Conservation (phyloP, 2,888 invertebrate species). For the Deladenus siricidicola region DNA sequence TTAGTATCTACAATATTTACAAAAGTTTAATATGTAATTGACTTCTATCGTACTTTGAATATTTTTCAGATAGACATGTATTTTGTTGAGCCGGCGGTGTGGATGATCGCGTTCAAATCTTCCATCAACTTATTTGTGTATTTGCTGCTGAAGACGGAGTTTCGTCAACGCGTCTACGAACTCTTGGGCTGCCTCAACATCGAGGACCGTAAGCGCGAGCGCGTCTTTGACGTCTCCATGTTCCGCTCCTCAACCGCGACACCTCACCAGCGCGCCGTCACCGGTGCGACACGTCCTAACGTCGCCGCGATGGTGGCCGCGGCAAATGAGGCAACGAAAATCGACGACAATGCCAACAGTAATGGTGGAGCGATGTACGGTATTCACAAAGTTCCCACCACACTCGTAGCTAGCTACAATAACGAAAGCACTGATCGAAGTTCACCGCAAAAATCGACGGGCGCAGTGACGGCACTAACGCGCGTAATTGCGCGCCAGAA, state of each 20-base stretch:
- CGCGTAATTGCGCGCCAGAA: too few species aligned
- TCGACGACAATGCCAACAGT: too few species aligned
- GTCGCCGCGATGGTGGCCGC: background rate
- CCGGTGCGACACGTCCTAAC: background rate
- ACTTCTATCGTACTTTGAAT: too few species aligned
- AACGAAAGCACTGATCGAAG: too few species aligned
- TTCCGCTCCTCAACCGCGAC: background rate
- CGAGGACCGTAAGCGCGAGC: background rate
- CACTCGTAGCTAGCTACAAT: too few species aligned
- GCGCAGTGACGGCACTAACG: too few species aligned
- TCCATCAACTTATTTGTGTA: slow-evolving; percentile 18
- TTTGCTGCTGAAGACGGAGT: slow-evolving; percentile 15
- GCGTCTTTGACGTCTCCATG: background rate
- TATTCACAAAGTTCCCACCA: too few species aligned
- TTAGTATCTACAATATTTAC: too few species aligned
- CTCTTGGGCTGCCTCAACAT: slow-evolving; percentile 16
- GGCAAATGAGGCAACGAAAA: too few species aligned
- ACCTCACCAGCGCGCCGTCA: background rate
- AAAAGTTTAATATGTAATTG: too few species aligned
- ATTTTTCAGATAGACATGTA: slow-evolving; percentile 10
- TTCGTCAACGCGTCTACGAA: slow-evolving; percentile 18
- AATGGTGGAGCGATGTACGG: too few species aligned
- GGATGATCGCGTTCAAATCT: slow-evolving; percentile 20
- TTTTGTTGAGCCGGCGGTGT: slow-evolving; percentile 16
- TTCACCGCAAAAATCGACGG: too few species aligned